Evolutionary conservation across 1,140 invertebrate species (phyloP), one percentile per base, ranked within the genome.

Genomic region (Polypedilum vanderplanki): DNA sequence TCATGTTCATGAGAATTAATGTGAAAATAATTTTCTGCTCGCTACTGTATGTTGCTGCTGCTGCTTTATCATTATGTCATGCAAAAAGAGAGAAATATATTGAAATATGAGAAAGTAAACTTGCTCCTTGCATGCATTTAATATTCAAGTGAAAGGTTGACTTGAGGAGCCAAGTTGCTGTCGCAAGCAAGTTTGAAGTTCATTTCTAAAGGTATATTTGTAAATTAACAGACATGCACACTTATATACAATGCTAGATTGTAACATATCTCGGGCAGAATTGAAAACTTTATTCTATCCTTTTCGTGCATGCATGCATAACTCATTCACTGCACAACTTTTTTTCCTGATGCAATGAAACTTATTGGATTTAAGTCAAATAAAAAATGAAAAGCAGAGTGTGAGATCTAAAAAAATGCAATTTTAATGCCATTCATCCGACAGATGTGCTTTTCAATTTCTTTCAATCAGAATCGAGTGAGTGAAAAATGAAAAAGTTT

Each of bases 71-170:
- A 46, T 46, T 46, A 46, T 9, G 41, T 46, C 41, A 46, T 46
- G 8, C 24, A 33, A 46, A 46, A 46, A 15, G 41, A 46, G 10
- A 41, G 40, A 15, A 46, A 46, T 46, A 12, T 46, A 46, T 46
- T 46, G 41, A 46, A 46, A 46, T 46, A 46, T 46, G 41, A 46
- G 41, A 46, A 46, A 46, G 41, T 46, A 15, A 46, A 46, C 41
- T 46, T 46, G 9, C 41, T 46, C 15, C 8, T 46, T 33, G 24
- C 24, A 33, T 33, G 24, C 24, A 33, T 33, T n/a, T n/a, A n/a
- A n/a, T n/a, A n/a, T n/a, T n/a, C n/a, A n/a, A n/a, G n/a, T n/a
- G n/a, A n/a, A 33, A 33, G 24, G 24, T 33, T 33, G n/a, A n/a
- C n/a, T n/a, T n/a, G 5, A 33, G 24, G 24, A 33, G 24, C 24